These are phyloP conservation scores for Cactoblastis cactorum DNA, from an alignment of 2,888 invertebrate genomes.

Conservation along the genomic window DNA sequence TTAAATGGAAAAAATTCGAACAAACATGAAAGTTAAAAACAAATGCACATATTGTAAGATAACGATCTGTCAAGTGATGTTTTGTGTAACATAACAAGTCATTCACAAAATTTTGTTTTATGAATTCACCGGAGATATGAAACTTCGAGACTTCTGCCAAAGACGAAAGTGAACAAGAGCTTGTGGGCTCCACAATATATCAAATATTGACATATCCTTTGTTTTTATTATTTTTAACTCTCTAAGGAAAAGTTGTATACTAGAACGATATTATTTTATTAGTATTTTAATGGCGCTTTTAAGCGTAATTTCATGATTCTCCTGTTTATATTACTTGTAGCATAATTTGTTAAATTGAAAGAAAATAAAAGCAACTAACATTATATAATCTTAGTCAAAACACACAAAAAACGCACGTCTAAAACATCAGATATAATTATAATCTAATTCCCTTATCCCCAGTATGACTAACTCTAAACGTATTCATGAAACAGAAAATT, in stretches of 20 bases:
- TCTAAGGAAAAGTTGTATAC: background rate
- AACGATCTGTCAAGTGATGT: constrained; percentile 37
- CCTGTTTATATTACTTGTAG: no score
- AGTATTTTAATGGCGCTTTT: no score
- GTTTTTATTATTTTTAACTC: background rate
- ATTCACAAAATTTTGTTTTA: constrained; percentile 21
- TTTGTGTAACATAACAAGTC: constrained; percentile 22
- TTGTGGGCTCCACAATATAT: constrained; percentile 17
- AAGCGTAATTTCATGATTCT: no score
- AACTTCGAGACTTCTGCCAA: constrained; percentile 16
- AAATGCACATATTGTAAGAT: constrained; percentile 32
- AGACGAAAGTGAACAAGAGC: constrained; percentile 18
- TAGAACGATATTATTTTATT: no score
- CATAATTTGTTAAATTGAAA: no score
- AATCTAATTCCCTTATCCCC: background rate
- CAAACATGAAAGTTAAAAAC: background rate
- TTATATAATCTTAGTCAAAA: no score
- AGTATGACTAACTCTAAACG: background rate
- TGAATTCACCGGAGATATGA: constrained; percentile 28
- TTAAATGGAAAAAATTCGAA: background rate
- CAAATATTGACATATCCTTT: constrained; percentile 17
- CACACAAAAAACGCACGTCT: no score
- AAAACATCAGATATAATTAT: no score
- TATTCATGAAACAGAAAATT: constrained; percentile 4
- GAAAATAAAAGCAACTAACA: no score